A percentile compares a stretch with the other conserved stretches of the same genome.
Conservation (phyloP, 2,888 invertebrate species). For the Macaria notata region DNA sequence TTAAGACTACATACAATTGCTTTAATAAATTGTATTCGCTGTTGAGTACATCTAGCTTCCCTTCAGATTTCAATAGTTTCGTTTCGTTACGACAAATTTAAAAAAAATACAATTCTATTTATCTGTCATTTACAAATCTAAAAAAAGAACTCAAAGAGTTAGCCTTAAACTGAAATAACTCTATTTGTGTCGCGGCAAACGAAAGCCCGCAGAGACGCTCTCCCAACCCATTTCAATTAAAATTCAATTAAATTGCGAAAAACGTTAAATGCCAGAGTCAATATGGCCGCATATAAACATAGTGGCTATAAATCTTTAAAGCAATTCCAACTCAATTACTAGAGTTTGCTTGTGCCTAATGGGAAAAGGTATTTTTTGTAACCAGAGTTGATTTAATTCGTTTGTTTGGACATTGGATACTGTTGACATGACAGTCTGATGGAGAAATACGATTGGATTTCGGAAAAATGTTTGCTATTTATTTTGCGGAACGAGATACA, state of each 20-base stretch:
- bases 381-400: constrained; percentile 61
- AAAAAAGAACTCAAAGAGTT: neutral
- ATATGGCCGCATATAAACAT: constrained; percentile 53
- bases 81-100: too few relatives aligned
- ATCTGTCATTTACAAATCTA: too few relatives aligned
- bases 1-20: too few relatives aligned
- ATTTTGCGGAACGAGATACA: neutral
- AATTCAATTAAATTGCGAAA: constrained; percentile 60
- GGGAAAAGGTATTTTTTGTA: constrained; percentile 69
- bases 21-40: too few relatives aligned
- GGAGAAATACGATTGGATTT: constrained; percentile 28
- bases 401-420: constrained; percentile 59
- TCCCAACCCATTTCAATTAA: constrained; percentile 42
- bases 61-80: too few relatives aligned
- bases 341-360: constrained; percentile 71
- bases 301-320: constrained; percentile 73
- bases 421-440: constrained; percentile 50
- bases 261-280: constrained; percentile 53
- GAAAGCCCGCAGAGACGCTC: constrained; percentile 33
- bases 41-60: too few relatives aligned
- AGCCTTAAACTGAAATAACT: constrained; percentile 12
- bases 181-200: constrained; percentile 18
- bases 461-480: constrained; percentile 8
- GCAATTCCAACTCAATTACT: constrained; percentile 78
- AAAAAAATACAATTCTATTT: too few relatives aligned